phyloP scores from a whole-genome alignment of 2,797 vertebrate genomes.

The Mus spretus region DNA sequence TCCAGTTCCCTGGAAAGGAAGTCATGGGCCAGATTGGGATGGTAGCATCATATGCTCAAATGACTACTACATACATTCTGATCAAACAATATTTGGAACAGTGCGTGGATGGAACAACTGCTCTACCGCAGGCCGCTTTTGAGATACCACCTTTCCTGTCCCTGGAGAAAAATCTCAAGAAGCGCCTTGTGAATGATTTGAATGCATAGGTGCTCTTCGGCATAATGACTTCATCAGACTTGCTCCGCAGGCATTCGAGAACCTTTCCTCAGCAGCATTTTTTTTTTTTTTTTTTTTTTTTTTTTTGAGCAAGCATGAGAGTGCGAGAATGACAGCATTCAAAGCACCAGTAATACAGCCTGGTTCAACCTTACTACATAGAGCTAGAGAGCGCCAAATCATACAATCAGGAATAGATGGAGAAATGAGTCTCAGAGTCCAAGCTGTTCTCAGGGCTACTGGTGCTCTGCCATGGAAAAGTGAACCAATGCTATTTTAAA shows the following conservation, averaged over 20 bases:
- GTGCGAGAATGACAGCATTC: neutral
- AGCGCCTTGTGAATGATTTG: neutral
- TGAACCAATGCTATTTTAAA: neutral
- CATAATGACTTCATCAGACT: neutral
- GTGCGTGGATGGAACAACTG: neutral
- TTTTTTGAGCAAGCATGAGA: neutral
- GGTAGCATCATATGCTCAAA: neutral
- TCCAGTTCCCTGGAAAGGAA: neutral
- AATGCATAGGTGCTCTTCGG: neutral
- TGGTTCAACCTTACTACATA: neutral
- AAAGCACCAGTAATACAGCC: neutral
- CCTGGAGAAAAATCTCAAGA: neutral
- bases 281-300: too few relatives aligned
- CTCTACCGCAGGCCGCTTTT: neutral
- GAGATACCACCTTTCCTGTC: neutral
- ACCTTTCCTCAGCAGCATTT: neutral
- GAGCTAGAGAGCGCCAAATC: neutral
- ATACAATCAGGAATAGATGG: neutral
- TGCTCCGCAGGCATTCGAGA: neutral
- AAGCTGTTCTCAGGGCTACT: neutral
- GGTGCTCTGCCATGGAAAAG: neutral
- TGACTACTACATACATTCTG: neutral
- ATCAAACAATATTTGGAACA: neutral
- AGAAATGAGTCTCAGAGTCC: neutral
- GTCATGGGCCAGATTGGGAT: neutral